Evolutionary conservation across 2,888 invertebrate genomes (phyloP), one percentile per base, ranked within the genome.

Genomic region (Hoplodrina ambigua): DNA sequence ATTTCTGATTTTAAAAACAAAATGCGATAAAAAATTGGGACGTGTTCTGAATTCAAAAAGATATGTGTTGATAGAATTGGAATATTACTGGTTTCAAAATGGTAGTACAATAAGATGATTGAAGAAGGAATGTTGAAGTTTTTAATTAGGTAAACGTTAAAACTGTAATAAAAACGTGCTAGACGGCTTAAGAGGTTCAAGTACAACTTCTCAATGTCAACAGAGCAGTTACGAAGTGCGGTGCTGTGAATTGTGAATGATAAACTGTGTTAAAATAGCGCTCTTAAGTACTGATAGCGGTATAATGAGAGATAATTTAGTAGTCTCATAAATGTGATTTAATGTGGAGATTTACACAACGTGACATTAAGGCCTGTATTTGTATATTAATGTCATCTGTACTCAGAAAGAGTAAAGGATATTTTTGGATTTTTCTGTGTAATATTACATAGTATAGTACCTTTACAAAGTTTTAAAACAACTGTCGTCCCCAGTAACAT

Each of bases 221-320:
- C 64, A 69, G 30, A 78, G 53, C 74, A 69, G 55, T 76, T 65
- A 65, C 61, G 17, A 73, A 75, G 83, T 83, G 85, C 85, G 67
- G 80, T 83, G 85, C 85, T 60, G 80, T 80, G 76, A 83, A 69
- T 59, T 52, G 74, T 84, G 77, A 80, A 77, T 77, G 75, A 80
- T 70, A 73, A 80, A 78, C 67, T 56, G 67, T 71, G 53, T 72
- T 57, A 72, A 79, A 74, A 75, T 54, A 78, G 49, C 78, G 49
- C 58, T 69, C 56, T 37, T 81, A 55, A 73, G 53, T 65, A 62
- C 67, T 60, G 25, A 68, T 64, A 61, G 25, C 56, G n/a, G 25
- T 69, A 55, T 65, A 60, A 60, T 25, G 44, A 62, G 20, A 57
- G n/a, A 60, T 58, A 61, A 55, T 54, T 76, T 63, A n/a, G n/a